A percentile compares a stretch with the other conserved stretches of the same genome.
Conservation (phyloP, 2,113 vertebrate species). For the Macrotus californicus region DNA sequence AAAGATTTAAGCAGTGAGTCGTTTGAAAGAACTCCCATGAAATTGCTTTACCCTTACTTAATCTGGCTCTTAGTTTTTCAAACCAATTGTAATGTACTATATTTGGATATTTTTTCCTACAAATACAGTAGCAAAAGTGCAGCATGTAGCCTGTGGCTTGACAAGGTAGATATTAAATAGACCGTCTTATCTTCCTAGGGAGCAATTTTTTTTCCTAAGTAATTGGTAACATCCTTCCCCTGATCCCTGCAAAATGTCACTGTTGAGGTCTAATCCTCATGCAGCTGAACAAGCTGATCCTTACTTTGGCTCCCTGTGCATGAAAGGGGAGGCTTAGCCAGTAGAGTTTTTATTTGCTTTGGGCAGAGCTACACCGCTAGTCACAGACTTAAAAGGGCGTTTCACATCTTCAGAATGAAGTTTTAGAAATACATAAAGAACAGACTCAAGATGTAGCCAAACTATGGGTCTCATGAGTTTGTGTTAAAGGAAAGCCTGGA, state of each 20-base stretch:
- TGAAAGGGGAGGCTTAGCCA: background rate
- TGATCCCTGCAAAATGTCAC: conserved; percentile 11
- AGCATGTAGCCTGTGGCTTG: background rate
- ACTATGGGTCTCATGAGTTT: background rate
- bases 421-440: background rate
- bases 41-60: conserved; percentile 23
- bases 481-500: background rate
- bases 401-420: background rate
- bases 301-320: background rate
- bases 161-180: background rate
- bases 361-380: background rate
- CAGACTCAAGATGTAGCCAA: background rate
- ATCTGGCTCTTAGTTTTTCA: conserved; percentile 33
- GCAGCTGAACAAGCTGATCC: conserved; percentile 2
- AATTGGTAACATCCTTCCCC: conserved; percentile 4
- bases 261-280: background rate
- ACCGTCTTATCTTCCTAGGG: background rate
- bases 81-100: background rate
- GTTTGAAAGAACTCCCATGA: conserved; percentile 14
- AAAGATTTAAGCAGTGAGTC: conserved; percentile 36
- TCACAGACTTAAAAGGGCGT: background rate
- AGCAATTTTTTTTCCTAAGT: background rate
- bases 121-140: background rate
- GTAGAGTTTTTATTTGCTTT: background rate
- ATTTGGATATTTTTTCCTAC: background rate